Percentiles rank a stretch among this genome's conserved stretches.
Evolutionary conservation across 2,888 invertebrate genomes (phyloP).

Genomic region (Blastobasis lacticolella): DNA sequence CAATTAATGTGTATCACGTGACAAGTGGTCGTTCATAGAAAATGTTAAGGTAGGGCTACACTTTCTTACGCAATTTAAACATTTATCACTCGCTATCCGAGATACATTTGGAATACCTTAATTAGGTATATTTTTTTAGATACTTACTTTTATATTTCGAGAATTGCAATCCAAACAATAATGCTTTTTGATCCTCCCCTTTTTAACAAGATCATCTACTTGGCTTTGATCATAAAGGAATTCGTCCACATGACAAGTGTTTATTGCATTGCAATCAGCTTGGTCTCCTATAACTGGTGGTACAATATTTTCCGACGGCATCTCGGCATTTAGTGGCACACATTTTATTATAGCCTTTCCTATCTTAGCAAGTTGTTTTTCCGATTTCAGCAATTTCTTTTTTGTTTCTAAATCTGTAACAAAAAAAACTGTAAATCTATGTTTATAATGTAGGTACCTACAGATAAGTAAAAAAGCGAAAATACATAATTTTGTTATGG

Average conservation of each 20-base stretch:
- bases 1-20: too few relatives aligned
- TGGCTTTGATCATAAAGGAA: constrained; percentile 80
- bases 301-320: constrained; percentile 49
- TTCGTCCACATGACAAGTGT: constrained; percentile 78
- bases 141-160: constrained; percentile 41
- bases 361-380: constrained; percentile 43
- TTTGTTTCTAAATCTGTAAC: constrained; percentile 45
- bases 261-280: constrained; percentile 66
- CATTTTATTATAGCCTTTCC: constrained; percentile 45
- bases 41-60: too few relatives aligned
- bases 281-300: constrained; percentile 59
- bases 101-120: too few relatives aligned
- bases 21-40: too few relatives aligned
- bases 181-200: constrained; percentile 44
- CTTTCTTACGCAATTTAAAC: too few relatives aligned
- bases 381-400: constrained; percentile 31
- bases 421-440: constrained; percentile 43
- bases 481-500: too few relatives aligned
- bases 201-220: constrained; percentile 58
- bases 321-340: constrained; percentile 53
- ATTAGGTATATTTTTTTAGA: background rate
- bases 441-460: constrained; percentile 14
- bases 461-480: too few relatives aligned
- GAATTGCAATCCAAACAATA: constrained; percentile 57
- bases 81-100: too few relatives aligned